These are phyloP conservation scores for Ruditapes philippinarum DNA, from an alignment of 1,140 invertebrate genomes.

Conservation along the genomic window DNA sequence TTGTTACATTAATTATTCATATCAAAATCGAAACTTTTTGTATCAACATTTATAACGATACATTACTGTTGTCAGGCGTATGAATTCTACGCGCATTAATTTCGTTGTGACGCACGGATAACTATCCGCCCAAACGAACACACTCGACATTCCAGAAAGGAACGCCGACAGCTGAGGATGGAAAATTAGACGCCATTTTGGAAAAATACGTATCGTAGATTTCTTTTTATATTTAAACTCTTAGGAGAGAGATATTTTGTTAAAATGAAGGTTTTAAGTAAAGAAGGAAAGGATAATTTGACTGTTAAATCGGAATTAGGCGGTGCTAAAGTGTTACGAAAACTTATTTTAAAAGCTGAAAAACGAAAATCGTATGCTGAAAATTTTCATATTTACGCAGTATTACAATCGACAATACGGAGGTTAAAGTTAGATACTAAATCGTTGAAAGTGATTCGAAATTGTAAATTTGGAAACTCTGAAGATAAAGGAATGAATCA, in stretches of 20 bases:
- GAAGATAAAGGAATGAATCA: no score
- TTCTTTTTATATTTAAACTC: not conserved
- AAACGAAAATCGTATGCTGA: conserved; percentile 14
- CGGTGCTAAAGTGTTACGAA: not conserved
- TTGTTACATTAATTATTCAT: no score
- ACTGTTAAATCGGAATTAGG: not conserved
- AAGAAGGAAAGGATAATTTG: not conserved
- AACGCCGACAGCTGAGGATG: not conserved
- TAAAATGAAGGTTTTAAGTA: not conserved
- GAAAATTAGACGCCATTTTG: conserved; percentile 36
- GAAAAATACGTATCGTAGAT: conserved; percentile 12
- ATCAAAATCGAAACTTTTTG: no score
- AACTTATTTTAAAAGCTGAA: conserved; percentile 51
- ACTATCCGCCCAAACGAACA: not conserved
- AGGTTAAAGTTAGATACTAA: conserved; percentile 26
- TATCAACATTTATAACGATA: no score
- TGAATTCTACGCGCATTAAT: conserved; percentile 15
- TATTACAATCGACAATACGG: conserved; percentile 41
- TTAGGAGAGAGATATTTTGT: not conserved
- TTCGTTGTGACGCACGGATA: not conserved
- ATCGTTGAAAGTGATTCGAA: not conserved
- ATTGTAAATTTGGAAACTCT: no score
- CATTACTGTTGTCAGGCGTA: no score
- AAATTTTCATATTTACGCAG: conserved; percentile 48
- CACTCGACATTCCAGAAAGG: conserved; percentile 6